phyloP scores from a whole-genome alignment of 2,113 vertebrate genomes.

The Casuarius casuarius region DNA sequence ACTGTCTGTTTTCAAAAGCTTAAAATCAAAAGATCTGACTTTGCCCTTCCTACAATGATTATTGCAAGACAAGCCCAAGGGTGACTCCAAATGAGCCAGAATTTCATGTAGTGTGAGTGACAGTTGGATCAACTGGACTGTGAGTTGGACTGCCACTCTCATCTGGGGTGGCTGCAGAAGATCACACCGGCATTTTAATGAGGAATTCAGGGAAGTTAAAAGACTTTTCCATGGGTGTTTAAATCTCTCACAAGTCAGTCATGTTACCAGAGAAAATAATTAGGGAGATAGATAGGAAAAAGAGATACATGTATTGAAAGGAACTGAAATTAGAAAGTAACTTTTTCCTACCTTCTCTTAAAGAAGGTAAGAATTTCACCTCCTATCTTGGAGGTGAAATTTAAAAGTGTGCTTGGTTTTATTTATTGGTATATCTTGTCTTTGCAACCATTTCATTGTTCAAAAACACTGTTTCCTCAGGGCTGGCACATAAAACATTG shows the following conservation, averaged over 20 bases:
- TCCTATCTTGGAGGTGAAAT: neutral
- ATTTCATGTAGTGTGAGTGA: neutral
- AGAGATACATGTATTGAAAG: neutral
- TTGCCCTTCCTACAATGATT: neutral
- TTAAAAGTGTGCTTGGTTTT: neutral
- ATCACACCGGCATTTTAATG: constrained; percentile 47
- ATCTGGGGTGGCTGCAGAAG: constrained; percentile 18
- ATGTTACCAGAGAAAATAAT: neutral
- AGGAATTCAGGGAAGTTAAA: constrained; percentile 45
- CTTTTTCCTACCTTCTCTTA: neutral
- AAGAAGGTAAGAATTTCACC: neutral
- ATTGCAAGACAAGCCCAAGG: neutral
- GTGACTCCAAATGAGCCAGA: neutral
- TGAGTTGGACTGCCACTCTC: neutral
- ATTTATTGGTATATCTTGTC: neutral
- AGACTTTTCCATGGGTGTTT: constrained; percentile 53
- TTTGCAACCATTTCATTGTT: neutral
- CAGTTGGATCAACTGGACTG: neutral
- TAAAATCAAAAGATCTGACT: neutral
- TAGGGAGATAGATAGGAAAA: neutral
- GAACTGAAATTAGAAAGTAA: neutral
- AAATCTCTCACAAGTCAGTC: constrained; percentile 12
- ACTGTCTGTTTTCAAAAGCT: neutral
- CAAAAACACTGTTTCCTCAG: neutral
- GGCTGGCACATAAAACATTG: neutral